Evolutionary conservation across 2,113 vertebrate genomes (phyloP).

Genomic region (Oreochromis aureus): DNA sequence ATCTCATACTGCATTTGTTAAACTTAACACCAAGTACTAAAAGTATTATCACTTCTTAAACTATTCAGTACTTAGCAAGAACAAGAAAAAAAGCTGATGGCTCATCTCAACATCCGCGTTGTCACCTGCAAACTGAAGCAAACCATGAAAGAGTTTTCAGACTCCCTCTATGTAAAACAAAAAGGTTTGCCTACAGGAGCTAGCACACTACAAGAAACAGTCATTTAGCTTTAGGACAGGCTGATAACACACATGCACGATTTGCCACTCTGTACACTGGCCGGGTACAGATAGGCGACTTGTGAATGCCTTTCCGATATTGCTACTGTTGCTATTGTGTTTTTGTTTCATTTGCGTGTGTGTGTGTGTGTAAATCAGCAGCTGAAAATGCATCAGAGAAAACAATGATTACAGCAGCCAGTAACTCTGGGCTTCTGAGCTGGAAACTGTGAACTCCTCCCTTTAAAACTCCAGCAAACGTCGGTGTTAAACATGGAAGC

Average conservation of each 20-base stretch:
- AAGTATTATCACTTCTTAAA: neutral
- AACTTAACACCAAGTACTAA: neutral
- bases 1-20: neutral
- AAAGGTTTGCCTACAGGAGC: neutral
- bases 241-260: neutral
- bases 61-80: neutral
- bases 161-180: neutral
- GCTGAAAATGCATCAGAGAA: neutral
- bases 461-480: neutral
- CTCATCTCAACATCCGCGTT: neutral
- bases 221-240: neutral
- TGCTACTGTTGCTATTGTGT: neutral
- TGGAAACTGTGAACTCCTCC: neutral
- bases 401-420: neutral
- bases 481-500: neutral
- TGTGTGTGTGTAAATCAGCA: neutral
- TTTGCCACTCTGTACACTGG: neutral
- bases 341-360: neutral
- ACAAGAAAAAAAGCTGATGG: neutral
- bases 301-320: neutral
- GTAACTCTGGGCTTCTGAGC: neutral
- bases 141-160: neutral
- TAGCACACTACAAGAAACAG: neutral
- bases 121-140: neutral
- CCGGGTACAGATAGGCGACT: neutral